phyloP scores from a whole-genome alignment of 2,888 invertebrate species.

The Coecobrya sp. region DNA sequence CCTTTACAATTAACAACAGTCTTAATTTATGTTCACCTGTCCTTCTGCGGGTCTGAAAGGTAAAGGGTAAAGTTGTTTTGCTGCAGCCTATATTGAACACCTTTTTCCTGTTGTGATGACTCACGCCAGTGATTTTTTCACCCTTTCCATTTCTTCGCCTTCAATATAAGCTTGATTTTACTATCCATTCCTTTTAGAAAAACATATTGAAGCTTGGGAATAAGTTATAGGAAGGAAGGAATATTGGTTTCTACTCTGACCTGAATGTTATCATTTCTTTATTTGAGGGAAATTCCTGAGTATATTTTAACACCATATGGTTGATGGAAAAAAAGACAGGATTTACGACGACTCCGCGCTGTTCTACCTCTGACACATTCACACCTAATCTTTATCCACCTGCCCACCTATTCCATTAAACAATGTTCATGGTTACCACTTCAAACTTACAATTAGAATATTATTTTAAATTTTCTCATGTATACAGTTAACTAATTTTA shows the following conservation, averaged over 20 bases:
- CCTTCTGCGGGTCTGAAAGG: not conserved
- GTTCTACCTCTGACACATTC: not conserved
- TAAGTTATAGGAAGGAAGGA: not conserved
- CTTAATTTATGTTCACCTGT: not conserved
- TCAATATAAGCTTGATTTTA: constrained; percentile 8
- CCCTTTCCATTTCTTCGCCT: constrained; percentile 44
- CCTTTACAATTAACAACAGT: not conserved
- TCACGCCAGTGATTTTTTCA: constrained; percentile 51
- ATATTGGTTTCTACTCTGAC: not conserved
- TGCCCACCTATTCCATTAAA: not conserved
- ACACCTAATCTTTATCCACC: not conserved
- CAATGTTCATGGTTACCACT: not conserved
- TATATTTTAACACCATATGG: constrained; percentile 52
- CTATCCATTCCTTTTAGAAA: not conserved
- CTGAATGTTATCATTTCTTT: no score
- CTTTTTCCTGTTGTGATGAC: constrained; percentile 50
- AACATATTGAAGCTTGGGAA: not conserved
- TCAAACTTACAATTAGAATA: no score
- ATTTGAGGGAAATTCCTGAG: no score
- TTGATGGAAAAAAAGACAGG: constrained; percentile 5
- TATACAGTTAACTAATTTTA: no score
- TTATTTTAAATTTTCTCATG: no score
- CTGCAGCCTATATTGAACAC: not conserved
- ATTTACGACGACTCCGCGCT: not conserved
- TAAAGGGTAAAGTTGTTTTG: not conserved